These are phyloP conservation scores for Drosophila persimilis DNA, from an alignment of 1,140 invertebrate genomes.

Conservation along the genomic window DNA sequence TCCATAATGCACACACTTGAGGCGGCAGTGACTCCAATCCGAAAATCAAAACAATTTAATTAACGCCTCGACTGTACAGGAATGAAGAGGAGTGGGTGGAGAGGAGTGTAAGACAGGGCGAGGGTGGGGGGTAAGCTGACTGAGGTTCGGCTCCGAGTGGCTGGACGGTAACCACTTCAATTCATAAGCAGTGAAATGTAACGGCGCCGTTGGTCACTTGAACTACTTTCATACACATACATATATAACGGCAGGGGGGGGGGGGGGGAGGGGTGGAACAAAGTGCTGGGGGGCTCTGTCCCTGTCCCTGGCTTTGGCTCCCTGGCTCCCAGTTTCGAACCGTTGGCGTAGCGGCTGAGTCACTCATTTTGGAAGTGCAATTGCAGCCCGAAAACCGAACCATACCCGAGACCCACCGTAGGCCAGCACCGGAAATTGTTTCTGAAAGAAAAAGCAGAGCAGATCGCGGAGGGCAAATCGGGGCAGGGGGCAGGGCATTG, in stretches of 20 bases:
- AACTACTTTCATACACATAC: conserved; percentile 62
- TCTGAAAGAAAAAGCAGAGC: conserved; percentile 27
- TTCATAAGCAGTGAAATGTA: conserved; percentile 71
- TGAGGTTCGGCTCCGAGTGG: conserved; percentile 4
- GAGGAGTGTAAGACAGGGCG: too few relatives aligned
- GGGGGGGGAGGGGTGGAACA: background rate
- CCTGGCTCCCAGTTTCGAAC: background rate
- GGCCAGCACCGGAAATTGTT: conserved; percentile 66
- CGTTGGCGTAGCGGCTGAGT: conserved; percentile 3
- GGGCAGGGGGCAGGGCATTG: background rate
- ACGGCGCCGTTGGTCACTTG: conserved; percentile 72
- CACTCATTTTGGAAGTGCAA: conserved; percentile 34
- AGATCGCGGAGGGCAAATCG: conserved; percentile 2
- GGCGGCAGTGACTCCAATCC: background rate
- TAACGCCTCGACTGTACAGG: conserved; percentile 48
- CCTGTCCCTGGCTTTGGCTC: too few relatives aligned
- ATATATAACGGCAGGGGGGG: background rate
- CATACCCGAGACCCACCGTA: conserved; percentile 1
- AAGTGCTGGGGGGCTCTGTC: too few relatives aligned
- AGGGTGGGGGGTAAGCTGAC: background rate
- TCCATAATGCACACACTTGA: background rate
- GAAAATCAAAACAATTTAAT: conserved; percentile 72
- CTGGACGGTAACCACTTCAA: conserved; percentile 37
- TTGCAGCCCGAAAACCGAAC: conserved; percentile 29
- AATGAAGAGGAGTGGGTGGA: background rate